A percentile compares a stretch with the other conserved stretches of the same genome.
These are phyloP conservation scores for Falco biarmicus DNA, from an alignment of 2,797 vertebrate genomes.

Conservation along the genomic window DNA sequence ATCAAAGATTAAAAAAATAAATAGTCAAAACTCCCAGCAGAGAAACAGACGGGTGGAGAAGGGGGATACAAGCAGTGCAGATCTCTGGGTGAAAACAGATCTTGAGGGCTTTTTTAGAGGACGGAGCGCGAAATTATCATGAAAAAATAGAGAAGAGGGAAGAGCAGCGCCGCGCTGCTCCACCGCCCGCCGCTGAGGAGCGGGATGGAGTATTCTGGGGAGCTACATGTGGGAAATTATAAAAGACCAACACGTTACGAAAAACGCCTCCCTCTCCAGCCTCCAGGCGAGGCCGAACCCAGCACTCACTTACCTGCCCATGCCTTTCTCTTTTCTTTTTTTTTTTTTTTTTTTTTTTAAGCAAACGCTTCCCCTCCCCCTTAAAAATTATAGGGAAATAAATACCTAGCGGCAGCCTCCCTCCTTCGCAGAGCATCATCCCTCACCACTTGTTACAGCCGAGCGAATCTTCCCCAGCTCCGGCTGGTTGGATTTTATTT, in stretches of 20 bases:
- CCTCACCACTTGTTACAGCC: constrained; percentile 44
- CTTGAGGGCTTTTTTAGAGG: neutral
- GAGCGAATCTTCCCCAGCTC: neutral
- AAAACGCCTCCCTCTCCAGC: neutral
- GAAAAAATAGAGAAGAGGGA: neutral
- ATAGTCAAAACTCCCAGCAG: neutral
- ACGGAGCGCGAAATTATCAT: neutral
- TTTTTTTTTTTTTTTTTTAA: neutral
- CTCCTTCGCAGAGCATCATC: neutral
- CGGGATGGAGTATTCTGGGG: neutral
- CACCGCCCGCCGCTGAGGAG: neutral
- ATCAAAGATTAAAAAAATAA: neutral
- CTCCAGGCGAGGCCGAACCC: neutral
- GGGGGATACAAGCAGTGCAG: accelerated
- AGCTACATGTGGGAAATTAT: neutral
- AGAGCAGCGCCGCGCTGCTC: neutral
- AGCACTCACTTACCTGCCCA: neutral
- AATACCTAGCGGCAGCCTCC: neutral
- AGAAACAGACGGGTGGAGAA: neutral
- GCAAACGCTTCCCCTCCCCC: neutral
- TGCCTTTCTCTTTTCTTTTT: neutral
- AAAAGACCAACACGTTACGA: neutral
- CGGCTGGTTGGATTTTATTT: neutral
- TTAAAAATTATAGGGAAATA: neutral
- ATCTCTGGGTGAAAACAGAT: neutral